Evolutionary conservation across 2,797 vertebrate genomes (phyloP).

Genomic region (Xiphorhynchus erythropygius): DNA sequence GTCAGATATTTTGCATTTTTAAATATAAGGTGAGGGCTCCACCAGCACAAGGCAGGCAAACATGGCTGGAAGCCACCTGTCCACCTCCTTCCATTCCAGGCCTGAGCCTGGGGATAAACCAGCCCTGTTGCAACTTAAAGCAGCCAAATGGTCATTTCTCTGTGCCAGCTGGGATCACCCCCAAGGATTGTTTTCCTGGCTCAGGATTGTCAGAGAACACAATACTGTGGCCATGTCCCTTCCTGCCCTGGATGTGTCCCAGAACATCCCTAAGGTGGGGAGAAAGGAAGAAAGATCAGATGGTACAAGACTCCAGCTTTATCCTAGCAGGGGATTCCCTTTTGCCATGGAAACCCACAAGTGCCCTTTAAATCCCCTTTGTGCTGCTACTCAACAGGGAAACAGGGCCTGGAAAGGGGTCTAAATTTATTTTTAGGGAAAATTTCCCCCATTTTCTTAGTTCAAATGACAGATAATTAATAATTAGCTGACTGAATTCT

Average conservation of each 20-base stretch:
- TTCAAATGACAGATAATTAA: neutral
- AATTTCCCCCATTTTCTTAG: neutral
- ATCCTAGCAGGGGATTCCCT: conserved; percentile 42
- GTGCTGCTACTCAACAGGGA: neutral
- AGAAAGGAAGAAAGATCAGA: neutral
- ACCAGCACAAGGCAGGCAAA: neutral
- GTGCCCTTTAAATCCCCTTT: conserved; percentile 6
- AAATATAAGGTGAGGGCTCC: neutral
- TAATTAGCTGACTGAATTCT: neutral
- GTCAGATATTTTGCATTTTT: neutral
- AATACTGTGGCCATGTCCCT: neutral
- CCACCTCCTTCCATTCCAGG: neutral
- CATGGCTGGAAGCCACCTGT: conserved; percentile 25
- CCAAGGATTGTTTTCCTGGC: conserved; percentile 44
- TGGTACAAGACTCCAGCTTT: conserved; percentile 8
- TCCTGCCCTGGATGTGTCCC: conserved; percentile 29
- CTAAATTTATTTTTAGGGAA: neutral
- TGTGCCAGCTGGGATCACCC: conserved; percentile 57
- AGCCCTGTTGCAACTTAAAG: neutral
- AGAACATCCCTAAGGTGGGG: neutral
- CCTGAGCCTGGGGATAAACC: conserved; percentile 24
- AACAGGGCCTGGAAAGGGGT: neutral
- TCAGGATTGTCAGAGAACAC: neutral
- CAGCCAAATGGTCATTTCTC: conserved; percentile 39
- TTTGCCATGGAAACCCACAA: neutral